These are phyloP conservation scores for Luehdorfia chinensis DNA, from an alignment of 1,140 invertebrate species.

Conservation along the genomic window DNA sequence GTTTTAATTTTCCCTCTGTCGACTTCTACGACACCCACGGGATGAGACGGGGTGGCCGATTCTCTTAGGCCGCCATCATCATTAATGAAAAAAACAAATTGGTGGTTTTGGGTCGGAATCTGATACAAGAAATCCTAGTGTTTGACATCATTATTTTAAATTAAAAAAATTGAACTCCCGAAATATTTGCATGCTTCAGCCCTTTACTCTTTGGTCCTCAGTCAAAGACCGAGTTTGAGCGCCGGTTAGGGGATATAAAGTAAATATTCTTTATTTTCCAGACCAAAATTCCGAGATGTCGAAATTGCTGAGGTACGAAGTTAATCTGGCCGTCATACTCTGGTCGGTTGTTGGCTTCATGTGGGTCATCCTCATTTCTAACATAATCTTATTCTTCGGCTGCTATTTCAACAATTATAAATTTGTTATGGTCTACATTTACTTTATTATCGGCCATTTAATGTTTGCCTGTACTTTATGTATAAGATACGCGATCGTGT, in stretches of 20 bases:
- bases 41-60: too few relatives aligned
- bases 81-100: too few relatives aligned
- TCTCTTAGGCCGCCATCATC: too few relatives aligned
- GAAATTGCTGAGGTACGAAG: background rate
- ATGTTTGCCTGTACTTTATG: background rate
- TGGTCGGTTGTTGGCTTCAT: conserved; percentile 11
- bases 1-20: too few relatives aligned
- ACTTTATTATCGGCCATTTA: background rate
- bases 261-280: conserved; percentile 10
- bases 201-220: background rate
- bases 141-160: too few relatives aligned
- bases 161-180: too few relatives aligned
- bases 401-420: conserved; percentile 7
- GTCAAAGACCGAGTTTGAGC: background rate
- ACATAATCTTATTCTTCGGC: conserved; percentile 6
- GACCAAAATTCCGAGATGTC: conserved; percentile 8
- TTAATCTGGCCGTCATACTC: conserved; percentile 8
- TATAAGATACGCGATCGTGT: conserved; percentile 1
- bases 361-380: conserved; percentile 15
- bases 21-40: too few relatives aligned
- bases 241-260: too few relatives aligned
- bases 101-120: too few relatives aligned
- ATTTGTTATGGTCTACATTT: conserved; percentile 14
- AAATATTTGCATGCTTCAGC: too few relatives aligned
- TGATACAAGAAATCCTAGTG: too few relatives aligned